Conservation (phyloP, 2,113 vertebrate species). For the Ctenomys sociabilis region DNA sequence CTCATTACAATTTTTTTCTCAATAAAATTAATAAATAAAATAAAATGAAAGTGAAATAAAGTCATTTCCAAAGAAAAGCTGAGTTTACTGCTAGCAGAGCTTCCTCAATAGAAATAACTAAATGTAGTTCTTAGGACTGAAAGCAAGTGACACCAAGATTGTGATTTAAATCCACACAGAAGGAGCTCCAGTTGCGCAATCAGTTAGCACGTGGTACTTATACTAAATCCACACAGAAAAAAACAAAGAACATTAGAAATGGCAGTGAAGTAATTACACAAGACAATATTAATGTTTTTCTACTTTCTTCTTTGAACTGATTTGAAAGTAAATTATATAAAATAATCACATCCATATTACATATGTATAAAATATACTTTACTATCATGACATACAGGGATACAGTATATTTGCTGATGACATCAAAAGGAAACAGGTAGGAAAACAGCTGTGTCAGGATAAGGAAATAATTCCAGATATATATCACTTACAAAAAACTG, state of each 20-base stretch:
- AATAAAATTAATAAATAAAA: slow-evolving; percentile 4
- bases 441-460: background rate
- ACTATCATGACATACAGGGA: background rate
- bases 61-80: background rate
- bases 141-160: background rate
- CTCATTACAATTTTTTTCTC: too few species aligned
- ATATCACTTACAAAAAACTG: background rate
- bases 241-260: background rate
- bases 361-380: slow-evolving; percentile 8
- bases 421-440: slow-evolving; percentile 26
- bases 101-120: background rate
- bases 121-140: background rate
- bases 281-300: background rate
- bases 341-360: background rate
- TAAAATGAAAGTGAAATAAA: slow-evolving; percentile 15
- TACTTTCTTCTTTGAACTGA: slow-evolving; percentile 19
- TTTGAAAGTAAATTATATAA: slow-evolving; percentile 40
- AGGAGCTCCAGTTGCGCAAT: too few species aligned
- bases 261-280: background rate
- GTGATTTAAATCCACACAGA: background rate
- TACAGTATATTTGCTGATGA: slow-evolving; percentile 36
- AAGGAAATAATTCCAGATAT: slow-evolving; percentile 20
- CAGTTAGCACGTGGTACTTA: too few species aligned
- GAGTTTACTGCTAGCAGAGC: background rate
- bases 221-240: background rate